Conservation (phyloP, 2,113 vertebrate species). For the Callorhinus ursinus region DNA sequence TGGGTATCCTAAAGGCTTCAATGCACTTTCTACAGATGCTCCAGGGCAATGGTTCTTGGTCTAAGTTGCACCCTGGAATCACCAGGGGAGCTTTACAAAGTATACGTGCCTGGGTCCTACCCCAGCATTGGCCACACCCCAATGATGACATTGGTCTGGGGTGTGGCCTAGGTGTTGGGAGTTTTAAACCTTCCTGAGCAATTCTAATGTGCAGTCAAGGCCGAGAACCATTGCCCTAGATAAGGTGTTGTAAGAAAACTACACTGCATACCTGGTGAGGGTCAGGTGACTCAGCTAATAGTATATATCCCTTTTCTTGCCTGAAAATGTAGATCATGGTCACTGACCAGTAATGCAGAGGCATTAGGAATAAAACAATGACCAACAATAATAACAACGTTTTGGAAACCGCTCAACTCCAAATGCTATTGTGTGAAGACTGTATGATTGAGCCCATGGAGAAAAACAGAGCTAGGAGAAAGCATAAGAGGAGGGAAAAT, state of each 20-base stretch:
- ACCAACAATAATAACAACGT: neutral
- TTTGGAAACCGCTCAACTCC: neutral
- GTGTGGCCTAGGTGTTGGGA: neutral
- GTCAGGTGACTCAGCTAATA: neutral
- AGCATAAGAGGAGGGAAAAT: neutral
- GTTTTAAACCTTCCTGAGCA: neutral
- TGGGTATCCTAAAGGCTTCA: neutral
- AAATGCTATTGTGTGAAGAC: neutral
- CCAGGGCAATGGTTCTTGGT: neutral
- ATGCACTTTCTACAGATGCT: neutral
- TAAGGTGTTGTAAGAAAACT: neutral
- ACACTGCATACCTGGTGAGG: neutral
- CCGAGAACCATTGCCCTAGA: neutral
- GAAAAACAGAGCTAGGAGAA: conserved; percentile 25
- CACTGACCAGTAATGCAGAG: neutral
- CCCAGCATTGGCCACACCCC: neutral
- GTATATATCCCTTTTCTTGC: neutral
- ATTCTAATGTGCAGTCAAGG: neutral
- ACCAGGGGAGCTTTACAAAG: neutral
- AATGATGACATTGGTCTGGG: neutral
- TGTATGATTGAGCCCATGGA: neutral
- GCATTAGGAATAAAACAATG: neutral
- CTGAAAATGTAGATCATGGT: neutral
- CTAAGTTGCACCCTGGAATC: neutral
- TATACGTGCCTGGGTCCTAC: neutral